phyloP scores from a whole-genome alignment of 1,140 invertebrate species.

The Potamilus streckersoni region DNA sequence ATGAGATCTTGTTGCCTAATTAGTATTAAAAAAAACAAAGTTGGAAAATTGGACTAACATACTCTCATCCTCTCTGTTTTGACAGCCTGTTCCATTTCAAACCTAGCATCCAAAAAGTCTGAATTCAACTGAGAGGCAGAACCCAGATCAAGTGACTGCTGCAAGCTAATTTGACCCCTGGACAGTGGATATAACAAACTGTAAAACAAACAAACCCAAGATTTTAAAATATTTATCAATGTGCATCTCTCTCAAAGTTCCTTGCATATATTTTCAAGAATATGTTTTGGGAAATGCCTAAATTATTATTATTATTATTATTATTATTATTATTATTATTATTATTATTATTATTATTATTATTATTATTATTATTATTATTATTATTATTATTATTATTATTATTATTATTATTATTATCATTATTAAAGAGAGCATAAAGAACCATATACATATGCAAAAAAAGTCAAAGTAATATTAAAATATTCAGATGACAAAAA shows the following conservation, averaged over 20 bases:
- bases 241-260: background rate
- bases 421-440: too few relatives aligned
- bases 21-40: background rate
- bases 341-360: too few relatives aligned
- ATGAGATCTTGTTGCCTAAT: too few relatives aligned
- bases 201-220: background rate
- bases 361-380: too few relatives aligned
- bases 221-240: too few relatives aligned
- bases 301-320: too few relatives aligned
- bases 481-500: too few relatives aligned
- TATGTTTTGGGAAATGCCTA: background rate
- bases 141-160: slow-evolving; percentile 24
- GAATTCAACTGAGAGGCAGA: slow-evolving; percentile 2
- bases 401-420: too few relatives aligned
- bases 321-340: too few relatives aligned
- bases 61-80: slow-evolving; percentile 27
- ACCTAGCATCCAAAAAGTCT: slow-evolving; percentile 27
- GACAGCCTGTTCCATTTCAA: slow-evolving; percentile 35
- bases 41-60: background rate
- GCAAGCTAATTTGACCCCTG: slow-evolving; percentile 12
- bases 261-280: background rate
- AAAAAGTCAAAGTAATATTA: too few relatives aligned
- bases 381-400: too few relatives aligned
- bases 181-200: slow-evolving; percentile 16
- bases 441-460: too few relatives aligned